A percentile compares a stretch with the other conserved stretches of the same genome.
These are phyloP conservation scores for Aphis craccivora DNA, from an alignment of 1,140 invertebrate genomes.

Conservation along the genomic window DNA sequence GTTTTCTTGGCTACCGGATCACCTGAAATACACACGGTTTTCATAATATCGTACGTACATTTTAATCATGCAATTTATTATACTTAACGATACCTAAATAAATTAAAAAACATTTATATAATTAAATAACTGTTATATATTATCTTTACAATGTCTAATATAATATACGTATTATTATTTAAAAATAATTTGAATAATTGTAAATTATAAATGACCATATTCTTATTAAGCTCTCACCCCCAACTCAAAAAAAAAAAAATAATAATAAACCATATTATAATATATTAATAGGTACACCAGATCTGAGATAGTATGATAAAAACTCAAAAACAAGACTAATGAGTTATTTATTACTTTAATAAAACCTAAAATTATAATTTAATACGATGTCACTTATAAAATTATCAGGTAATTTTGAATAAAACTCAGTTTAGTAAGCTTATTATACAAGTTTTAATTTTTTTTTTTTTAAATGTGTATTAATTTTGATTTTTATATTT, in stretches of 20 bases:
- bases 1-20: slow-evolving; percentile 41
- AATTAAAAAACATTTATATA: too few species aligned
- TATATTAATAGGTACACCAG: background rate
- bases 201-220: background rate
- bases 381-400: background rate
- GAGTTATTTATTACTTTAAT: background rate
- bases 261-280: background rate
- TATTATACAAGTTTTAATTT: background rate
- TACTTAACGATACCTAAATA: too few species aligned
- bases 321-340: background rate
- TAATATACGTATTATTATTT: background rate
- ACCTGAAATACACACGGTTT: background rate
- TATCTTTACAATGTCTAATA: too few species aligned
- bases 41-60: background rate
- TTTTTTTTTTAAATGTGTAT: background rate
- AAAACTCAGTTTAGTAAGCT: background rate
- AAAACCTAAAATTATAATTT: too few species aligned
- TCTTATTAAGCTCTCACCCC: background rate
- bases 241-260: background rate
- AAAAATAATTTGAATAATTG: background rate
- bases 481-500: background rate
- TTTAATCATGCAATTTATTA: too few species aligned
- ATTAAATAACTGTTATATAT: too few species aligned
- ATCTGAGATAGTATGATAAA: background rate
- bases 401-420: background rate